phyloP scores from a whole-genome alignment of 1,140 invertebrate genomes.

The Cotesia chilonis region DNA sequence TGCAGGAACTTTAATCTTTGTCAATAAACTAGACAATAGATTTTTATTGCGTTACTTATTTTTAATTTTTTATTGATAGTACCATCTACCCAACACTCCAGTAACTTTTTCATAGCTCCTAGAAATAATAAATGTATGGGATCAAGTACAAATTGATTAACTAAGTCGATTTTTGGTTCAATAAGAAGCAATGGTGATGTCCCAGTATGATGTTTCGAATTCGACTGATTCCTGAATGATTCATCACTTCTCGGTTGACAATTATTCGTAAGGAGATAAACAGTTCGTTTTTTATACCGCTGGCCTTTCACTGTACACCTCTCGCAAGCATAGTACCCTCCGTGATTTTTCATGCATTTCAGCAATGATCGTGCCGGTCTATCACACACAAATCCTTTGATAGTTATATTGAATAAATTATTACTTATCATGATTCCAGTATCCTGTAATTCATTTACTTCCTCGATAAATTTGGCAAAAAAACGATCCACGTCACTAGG shows the following conservation, averaged over 20 bases:
- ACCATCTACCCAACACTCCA: constrained; percentile 30
- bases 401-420: constrained; percentile 17
- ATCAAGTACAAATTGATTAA: constrained; percentile 25
- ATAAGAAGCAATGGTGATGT: constrained; percentile 19
- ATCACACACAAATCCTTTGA: constrained; percentile 31
- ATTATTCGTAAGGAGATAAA: constrained; percentile 18
- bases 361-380: constrained; percentile 27
- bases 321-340: constrained; percentile 36
- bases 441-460: constrained; percentile 24
- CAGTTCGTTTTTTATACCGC: constrained; percentile 19
- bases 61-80: background rate
- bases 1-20: constrained; percentile 32
- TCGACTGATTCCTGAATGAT: constrained; percentile 17
- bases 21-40: constrained; percentile 10
- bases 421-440: constrained; percentile 19
- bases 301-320: constrained; percentile 30
- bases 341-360: constrained; percentile 30
- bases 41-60: constrained; percentile 19
- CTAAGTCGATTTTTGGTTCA: constrained; percentile 21
- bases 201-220: constrained; percentile 32
- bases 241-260: constrained; percentile 16
- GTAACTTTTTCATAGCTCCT: constrained; percentile 33
- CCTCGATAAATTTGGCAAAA: constrained; percentile 27
- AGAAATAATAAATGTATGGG: constrained; percentile 31
- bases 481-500: background rate